Evolutionary conservation across 2,888 invertebrate species (phyloP), one percentile per base, ranked within the genome.

Genomic region (Abrostola triplasia): DNA sequence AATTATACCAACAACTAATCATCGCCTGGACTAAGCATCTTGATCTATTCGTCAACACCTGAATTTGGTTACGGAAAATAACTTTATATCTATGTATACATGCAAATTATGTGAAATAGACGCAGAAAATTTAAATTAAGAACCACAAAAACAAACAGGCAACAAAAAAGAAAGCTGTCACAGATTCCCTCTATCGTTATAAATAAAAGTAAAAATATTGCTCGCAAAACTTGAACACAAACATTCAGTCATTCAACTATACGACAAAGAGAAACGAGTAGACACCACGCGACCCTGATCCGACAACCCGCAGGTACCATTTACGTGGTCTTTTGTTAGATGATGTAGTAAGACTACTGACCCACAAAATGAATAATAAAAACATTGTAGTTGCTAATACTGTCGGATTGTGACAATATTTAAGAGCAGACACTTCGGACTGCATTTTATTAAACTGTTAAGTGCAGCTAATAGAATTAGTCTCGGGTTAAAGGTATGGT

Each of bases 281-380:
- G 24, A 24, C 4, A 24, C 24, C 44, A 5, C 58, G 75, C 40
- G 71, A 70, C 75, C 71, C 64, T 64, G 71, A 57, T 60, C 36
- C 36, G 35, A 50, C 36, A 12, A 41, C 11, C 54, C 24, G 35
- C 11, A 5, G 47, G 13, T 13, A 24, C 54, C 48, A 52, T 62
- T 70, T 47, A 65, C 70, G 70, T 70, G 40, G 52, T 67, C 64
- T 37, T 65, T 77, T 74, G 70, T 77, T 40, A 77, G 24, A 68
- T 40, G 63, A 58, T 75, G 65, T 75, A 75, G 71, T 55, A 72
- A 72, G 65, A 72, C 48, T 76, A 72, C 2, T 65, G 71, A 70
- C 72, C 72, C 71, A 75, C 57, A 60, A 70, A 70, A 5, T 70
- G 60, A 44, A 12, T 53, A 7, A 70, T 59, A 72, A 75, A 71